Percentiles rank a stretch among this genome's conserved stretches.
Evolutionary conservation across 1,140 invertebrate species (phyloP).

Genomic region (Zaprionus taronus): DNA sequence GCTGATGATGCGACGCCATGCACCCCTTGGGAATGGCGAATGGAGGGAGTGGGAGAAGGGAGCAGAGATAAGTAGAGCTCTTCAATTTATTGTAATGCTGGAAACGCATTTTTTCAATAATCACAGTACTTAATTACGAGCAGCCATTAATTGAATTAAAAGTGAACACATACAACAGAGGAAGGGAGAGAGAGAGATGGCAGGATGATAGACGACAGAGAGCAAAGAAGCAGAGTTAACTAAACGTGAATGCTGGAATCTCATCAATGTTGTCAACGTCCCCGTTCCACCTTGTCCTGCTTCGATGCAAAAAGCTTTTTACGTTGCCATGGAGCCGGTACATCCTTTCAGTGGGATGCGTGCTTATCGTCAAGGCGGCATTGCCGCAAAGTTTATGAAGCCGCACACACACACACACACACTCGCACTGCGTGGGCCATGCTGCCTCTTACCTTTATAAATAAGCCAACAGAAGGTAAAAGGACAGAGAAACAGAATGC

Average conservation of each 20-base stretch:
- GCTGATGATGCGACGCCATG: background rate
- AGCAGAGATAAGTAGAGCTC: conserved; percentile 2
- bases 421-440: background rate
- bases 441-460: conserved; percentile 41
- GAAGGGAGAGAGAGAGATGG: background rate
- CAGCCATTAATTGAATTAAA: conserved; percentile 44
- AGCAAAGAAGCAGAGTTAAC: conserved; percentile 7
- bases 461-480: conserved; percentile 8
- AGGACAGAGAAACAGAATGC: background rate
- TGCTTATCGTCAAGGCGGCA: conserved; percentile 36
- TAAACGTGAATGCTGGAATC: conserved; percentile 35
- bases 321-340: conserved; percentile 30
- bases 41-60: background rate
- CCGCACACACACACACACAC: conserved; percentile 6
- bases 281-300: background rate
- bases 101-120: conserved; percentile 31
- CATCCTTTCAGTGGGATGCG: conserved; percentile 26
- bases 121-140: conserved; percentile 32
- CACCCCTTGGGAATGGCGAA: background rate
- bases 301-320: conserved; percentile 33
- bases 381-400: conserved; percentile 44
- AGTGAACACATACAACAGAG: conserved; percentile 6
- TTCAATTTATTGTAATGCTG: conserved; percentile 28
- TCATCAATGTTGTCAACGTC: conserved; percentile 40
- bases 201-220: background rate